phyloP scores from a whole-genome alignment of 2,797 vertebrate genomes.

The Sternotherus odoratus region DNA sequence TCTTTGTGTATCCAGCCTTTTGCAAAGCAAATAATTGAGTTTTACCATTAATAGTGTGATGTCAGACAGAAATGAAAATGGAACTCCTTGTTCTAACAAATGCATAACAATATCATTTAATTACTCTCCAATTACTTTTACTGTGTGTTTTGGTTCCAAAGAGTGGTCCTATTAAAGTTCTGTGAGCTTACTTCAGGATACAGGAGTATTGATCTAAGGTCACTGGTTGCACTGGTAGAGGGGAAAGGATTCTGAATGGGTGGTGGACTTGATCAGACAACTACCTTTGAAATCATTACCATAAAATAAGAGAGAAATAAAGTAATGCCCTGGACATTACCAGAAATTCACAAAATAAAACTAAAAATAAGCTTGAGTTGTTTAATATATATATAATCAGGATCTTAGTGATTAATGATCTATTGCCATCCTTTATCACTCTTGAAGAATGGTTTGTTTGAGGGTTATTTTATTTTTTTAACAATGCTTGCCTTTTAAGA shows the following conservation, averaged over 20 bases:
- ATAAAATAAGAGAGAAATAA: not conserved
- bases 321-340: not conserved
- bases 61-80: not conserved
- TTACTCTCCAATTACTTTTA: not conserved
- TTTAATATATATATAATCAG: not conserved
- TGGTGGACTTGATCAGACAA: not conserved
- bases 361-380: not conserved
- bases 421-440: not conserved
- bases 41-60: slow-evolving; percentile 11
- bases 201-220: not conserved
- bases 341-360: not conserved
- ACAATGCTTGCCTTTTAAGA: slow-evolving; percentile 18
- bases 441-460: not conserved
- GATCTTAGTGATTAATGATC: not conserved
- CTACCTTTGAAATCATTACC: not conserved
- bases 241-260: not conserved
- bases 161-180: not conserved
- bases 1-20: not conserved
- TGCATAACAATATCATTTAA: slow-evolving; percentile 18
- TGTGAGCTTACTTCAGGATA: not conserved
- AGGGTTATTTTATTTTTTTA: not conserved
- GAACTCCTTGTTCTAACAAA: slow-evolving; percentile 7
- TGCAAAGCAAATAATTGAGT: not conserved
- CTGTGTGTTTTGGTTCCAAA: slow-evolving; percentile 1
- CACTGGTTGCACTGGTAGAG: not conserved